phyloP scores from a whole-genome alignment of 2,113 vertebrate species.

The Mohoua ochrocephala region DNA sequence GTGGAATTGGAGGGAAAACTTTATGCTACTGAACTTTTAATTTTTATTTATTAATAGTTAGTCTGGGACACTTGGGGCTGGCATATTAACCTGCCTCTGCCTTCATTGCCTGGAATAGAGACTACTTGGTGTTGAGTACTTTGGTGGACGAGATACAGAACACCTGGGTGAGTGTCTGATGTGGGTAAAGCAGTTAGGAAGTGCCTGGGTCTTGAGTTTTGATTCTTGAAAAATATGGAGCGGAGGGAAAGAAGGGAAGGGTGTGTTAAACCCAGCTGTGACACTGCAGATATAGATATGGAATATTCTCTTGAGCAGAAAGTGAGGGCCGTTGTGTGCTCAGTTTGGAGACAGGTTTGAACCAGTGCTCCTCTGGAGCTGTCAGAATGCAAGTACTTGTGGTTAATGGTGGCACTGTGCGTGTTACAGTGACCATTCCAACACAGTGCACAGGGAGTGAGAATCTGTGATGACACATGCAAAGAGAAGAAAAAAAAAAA shows the following conservation, averaged over 20 bases:
- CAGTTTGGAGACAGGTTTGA: background rate
- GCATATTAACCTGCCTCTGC: background rate
- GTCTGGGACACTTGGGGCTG: background rate
- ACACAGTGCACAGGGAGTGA: background rate
- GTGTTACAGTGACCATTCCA: background rate
- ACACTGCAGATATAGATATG: background rate
- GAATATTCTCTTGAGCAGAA: background rate
- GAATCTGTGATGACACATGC: background rate
- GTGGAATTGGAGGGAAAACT: background rate
- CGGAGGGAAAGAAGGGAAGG: accelerated
- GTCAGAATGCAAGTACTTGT: background rate
- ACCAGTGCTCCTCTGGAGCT: background rate
- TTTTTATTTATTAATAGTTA: background rate
- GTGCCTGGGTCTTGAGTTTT: background rate
- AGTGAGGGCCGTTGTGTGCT: background rate
- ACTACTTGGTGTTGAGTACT: background rate
- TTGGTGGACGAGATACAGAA: background rate
- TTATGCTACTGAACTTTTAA: background rate
- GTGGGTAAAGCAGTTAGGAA: background rate
- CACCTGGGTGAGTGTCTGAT: background rate
- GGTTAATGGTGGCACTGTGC: background rate
- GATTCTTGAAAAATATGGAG: background rate
- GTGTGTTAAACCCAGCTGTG: background rate
- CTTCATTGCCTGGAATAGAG: background rate
- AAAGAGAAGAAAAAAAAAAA: background rate